Conservation (phyloP, 2,888 invertebrate genomes). For the Acanthoscelides obtectus region DNA sequence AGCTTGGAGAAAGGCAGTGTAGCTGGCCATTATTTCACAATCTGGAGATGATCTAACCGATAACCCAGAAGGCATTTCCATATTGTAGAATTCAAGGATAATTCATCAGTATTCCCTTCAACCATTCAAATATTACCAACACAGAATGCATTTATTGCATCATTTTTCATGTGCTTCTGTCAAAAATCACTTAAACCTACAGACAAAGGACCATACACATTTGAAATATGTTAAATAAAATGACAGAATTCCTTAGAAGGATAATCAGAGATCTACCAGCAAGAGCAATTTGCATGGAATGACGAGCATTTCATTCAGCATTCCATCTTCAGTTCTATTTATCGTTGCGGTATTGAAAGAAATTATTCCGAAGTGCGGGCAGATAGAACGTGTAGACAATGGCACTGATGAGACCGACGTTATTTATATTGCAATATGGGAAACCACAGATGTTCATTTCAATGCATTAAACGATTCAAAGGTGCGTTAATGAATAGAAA, state of each 20-base stretch:
- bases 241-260: background rate
- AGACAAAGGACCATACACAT: too few relatives aligned
- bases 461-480: background rate
- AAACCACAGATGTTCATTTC: background rate
- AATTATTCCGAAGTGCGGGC: background rate
- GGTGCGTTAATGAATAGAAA: background rate
- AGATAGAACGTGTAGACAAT: background rate
- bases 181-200: too few relatives aligned
- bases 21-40: too few relatives aligned
- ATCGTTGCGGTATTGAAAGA: background rate
- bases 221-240: too few relatives aligned
- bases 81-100: too few relatives aligned
- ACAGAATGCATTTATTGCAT: too few relatives aligned
- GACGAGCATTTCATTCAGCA: background rate
- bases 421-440: background rate
- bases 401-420: background rate
- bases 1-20: too few relatives aligned
- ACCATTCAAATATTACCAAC: too few relatives aligned
- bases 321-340: background rate
- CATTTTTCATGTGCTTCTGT: too few relatives aligned
- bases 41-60: too few relatives aligned
- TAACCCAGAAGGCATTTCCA: too few relatives aligned
- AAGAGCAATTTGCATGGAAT: background rate
- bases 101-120: too few relatives aligned
- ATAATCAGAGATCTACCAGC: background rate